Percentiles rank a stretch among this genome's conserved stretches.
phyloP scores from a whole-genome alignment of 2,888 invertebrate species.

The Antheraea assamensis region DNA sequence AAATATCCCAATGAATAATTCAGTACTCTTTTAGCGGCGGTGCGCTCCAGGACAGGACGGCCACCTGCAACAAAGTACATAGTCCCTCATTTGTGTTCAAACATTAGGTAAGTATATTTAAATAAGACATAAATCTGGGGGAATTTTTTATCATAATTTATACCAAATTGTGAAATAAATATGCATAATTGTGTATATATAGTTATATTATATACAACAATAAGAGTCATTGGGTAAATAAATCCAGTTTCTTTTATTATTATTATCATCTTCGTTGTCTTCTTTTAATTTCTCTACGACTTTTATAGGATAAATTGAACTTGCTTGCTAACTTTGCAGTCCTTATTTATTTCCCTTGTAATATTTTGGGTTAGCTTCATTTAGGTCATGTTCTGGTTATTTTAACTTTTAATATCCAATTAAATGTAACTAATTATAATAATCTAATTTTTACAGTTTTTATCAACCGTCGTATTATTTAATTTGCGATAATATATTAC shows the following conservation, averaged over 20 bases:
- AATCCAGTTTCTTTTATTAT: neutral
- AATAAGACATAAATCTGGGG: conserved; percentile 43
- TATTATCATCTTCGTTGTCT: neutral
- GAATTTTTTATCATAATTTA: conserved; percentile 45
- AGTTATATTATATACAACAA: no score
- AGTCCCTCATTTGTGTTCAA: conserved; percentile 66
- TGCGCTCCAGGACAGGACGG: conserved; percentile 54
- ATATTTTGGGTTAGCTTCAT: no score
- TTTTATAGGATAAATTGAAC: neutral
- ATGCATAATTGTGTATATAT: no score
- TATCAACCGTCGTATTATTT: no score
- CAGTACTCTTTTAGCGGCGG: conserved; percentile 71
- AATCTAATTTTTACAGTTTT: no score
- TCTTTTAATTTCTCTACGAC: no score
- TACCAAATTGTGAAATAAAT: neutral
- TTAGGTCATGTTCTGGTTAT: no score
- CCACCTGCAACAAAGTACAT: conserved; percentile 78
- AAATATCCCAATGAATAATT: conserved; percentile 78
- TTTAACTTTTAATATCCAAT: no score
- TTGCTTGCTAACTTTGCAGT: neutral
- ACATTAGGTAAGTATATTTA: conserved; percentile 23
- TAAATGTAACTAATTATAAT: no score
- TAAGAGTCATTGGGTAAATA: no score
- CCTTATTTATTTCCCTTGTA: neutral
- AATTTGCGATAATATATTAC: no score